Conservation (phyloP, 2,113 vertebrate genomes). For the Trachemys scripta region DNA sequence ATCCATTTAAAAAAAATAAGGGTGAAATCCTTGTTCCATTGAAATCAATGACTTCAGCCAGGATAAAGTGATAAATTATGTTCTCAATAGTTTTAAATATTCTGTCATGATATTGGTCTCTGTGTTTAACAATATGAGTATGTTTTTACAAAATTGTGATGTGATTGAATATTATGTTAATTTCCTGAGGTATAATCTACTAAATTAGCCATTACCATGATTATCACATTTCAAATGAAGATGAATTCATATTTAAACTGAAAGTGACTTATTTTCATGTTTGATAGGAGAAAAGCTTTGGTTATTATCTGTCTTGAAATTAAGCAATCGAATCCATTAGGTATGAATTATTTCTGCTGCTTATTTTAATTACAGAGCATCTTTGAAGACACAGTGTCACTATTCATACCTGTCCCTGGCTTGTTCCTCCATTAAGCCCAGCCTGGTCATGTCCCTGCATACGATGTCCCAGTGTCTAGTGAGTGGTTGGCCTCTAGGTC, state of each 20-base stretch:
- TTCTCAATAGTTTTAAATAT: neutral
- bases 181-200: slow-evolving; percentile 1
- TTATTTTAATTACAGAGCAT: neutral
- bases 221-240: slow-evolving; percentile 13
- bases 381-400: too few relatives aligned
- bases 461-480: too few relatives aligned
- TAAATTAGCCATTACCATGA: neutral
- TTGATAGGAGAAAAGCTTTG: neutral
- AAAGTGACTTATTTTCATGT: neutral
- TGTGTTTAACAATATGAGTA: neutral
- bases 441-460: too few relatives aligned
- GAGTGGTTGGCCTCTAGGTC: too few relatives aligned
- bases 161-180: neutral
- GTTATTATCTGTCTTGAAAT: slow-evolving; percentile 2
- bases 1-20: too few relatives aligned
- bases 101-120: neutral
- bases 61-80: neutral
- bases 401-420: too few relatives aligned
- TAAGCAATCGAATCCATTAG: slow-evolving; percentile 28
- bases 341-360: neutral
- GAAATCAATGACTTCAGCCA: too few relatives aligned
- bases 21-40: too few relatives aligned
- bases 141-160: neutral
- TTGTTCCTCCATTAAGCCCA: too few relatives aligned
- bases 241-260: neutral